Base-by-base conservation (phyloP, 2,888 invertebrate species). In the Cybosia mesomella region DNA sequence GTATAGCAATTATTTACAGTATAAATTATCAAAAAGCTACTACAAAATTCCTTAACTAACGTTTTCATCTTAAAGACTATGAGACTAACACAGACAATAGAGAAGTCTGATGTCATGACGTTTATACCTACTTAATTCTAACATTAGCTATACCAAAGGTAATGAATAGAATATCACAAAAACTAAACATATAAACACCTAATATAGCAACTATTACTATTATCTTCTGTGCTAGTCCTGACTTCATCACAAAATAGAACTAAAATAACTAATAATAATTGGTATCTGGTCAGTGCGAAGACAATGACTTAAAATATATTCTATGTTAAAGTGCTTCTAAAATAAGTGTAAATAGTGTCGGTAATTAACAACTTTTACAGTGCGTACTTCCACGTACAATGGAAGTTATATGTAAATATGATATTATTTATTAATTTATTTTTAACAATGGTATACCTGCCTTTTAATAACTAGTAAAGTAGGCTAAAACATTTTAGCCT, bases 241-340 rank as follows among this genome's bases (percentile, higher is more conserved):
- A 59, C 39, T n/a, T 49, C 49, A 49, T 22, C 18, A 59, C 39
- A 59, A 22, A 22, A 24, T 39, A 39, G 0, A 18, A 10, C 59
- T 59, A 39, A 59, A 58, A 11, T 34, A 58, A 59, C 36, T 36
- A 22, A n/a, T n/a, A n/a, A n/a, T n/a, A n/a, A 58, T 36, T 59
- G 13, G 15, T 59, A 36, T 22, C 39, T 39, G n/a, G 39, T 39
- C 22, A 59, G 21, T 34, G 7, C 28, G 2, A 2, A 28, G 28
- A 28, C 28, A 28, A 5, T 28, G 5, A 28, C 28, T 28, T 28
- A 28, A 4, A 28, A 28, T 28, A n/a, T 28, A 28, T 28, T 28
- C 5, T 28, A 2, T 28, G 28, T 5, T n/a, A n/a, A n/a, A n/a
- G 28, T 28, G 28, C 5, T 28, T 28, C 3, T 28, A 28, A 28